Evolutionary conservation across 2,113 vertebrate species (phyloP).

Genomic region (Mormyrus lacerda): DNA sequence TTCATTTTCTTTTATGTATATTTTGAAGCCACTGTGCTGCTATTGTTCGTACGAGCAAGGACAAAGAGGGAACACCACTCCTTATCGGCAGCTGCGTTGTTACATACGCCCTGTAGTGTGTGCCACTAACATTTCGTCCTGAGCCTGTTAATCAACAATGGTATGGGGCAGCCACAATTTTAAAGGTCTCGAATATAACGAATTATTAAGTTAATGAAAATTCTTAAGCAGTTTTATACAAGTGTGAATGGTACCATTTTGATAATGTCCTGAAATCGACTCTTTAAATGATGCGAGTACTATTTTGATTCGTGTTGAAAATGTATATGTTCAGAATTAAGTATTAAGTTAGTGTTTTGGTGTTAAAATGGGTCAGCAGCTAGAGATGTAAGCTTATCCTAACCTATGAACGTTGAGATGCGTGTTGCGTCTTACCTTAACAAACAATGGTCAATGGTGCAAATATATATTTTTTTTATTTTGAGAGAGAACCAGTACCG

Average conservation of each 20-base stretch:
- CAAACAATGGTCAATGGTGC: constrained; percentile 1
- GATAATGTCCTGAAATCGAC: not conserved
- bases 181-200: not conserved
- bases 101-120: constrained; percentile 41
- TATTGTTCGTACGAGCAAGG: constrained; percentile 35
- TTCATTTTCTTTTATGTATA: constrained; percentile 3
- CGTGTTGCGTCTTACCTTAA: constrained; percentile 31
- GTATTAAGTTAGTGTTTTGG: not conserved
- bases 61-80: not conserved
- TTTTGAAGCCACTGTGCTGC: constrained; percentile 46
- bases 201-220: not conserved
- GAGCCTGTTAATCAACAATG: not conserved
- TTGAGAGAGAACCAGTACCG: constrained; percentile 24
- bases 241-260: not conserved
- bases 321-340: not conserved
- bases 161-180: not conserved
- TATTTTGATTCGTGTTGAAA: constrained; percentile 19
- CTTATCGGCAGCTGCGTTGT: constrained; percentile 25
- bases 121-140: constrained; percentile 8
- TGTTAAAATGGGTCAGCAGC: constrained; percentile 15
- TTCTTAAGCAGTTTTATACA: not conserved
- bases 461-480: not conserved
- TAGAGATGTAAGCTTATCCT: constrained; percentile 22
- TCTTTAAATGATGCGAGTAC: not conserved
- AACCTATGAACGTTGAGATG: constrained; percentile 28